Base-by-base conservation (phyloP, 2,113 vertebrate genomes). In the Hucho hucho region DNA sequence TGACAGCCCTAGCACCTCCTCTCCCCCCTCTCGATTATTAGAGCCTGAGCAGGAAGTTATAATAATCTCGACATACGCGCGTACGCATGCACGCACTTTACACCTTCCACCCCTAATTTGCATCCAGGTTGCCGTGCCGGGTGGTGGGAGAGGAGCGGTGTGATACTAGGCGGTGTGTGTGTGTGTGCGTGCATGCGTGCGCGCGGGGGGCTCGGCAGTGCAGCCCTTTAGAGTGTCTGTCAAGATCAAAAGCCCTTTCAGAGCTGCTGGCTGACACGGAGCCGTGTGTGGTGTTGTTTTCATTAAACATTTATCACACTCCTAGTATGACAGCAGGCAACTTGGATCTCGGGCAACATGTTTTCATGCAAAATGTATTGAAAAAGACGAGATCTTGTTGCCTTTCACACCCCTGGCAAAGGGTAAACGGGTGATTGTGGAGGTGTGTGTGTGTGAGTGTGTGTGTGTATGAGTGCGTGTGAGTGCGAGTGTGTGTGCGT, bases 281-380 rank as follows among this genome's bases (percentile, higher is more conserved):
- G 53, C 25, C 86, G 92, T 80, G 91, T 82, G 88, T 89, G 93
- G 93, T 99, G 97, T 95, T 98, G 96, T 98, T 94, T 93, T 95
- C 96, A 98, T 98, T 95, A 98, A 98, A 98, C 95, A 98, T 98
- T 98, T 94, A 98, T 96, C 92, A 91, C 88, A 91, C 93, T 94
- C 95, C 94, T 95, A 94, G 86, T 92, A 93, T 94, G 96, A 95
- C 96, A 98, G 97, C 96, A 96, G 95, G 95, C 93, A 94, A 93
- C 95, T 93, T 93, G 89, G 93, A 94, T 94, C 94, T 93, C 89
- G 49, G 49, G 49, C 92, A 93, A 91, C 94, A 83, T 92, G 94
- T 96, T 95, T 95, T 94, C 97, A 97, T 99, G 96, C 96, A 98
- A 96, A 95, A 98, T 97, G 96, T 93, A 98, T 97, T 93, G 95